Evolutionary conservation across 2,888 invertebrate genomes (phyloP), one percentile per base, ranked within the genome.

Genomic region (Pollenia griseotomentosa): DNA sequence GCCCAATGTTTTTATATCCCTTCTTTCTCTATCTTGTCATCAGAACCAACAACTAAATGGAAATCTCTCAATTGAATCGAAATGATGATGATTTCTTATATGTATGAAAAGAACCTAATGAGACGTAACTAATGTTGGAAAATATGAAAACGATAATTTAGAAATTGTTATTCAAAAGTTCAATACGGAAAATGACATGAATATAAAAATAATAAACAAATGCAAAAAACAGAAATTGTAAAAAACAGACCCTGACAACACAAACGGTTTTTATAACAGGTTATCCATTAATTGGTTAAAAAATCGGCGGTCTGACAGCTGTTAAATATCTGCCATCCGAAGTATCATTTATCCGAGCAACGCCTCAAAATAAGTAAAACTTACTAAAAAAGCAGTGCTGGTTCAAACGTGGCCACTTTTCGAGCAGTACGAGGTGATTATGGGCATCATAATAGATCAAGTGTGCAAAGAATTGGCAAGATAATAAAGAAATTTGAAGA

Each of bases 141-240:
- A 75, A 75, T 16, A 42, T 63, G 16, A 40, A 61, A 48, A 51
- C n/a, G 14, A 59, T 57, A 51, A 61, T 51, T 63, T 75, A 10
- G 19, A 40, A 14, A 51, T 63, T 23, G 16, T 7, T 2, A 55
- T 42, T 11, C 53, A 55, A 48, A 74, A 59, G 23, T 75, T 75
- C 61, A n/a, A 51, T 57, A 57, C 23, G 1, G 51, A 61, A 61
- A 48, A 48, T 61, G 10, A 33, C n/a, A 59, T 16, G 33, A 53
- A 55, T 70, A 70, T 55, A 44, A 55, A 70, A 55, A 53, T 53
- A 33, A 42, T 10, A 19, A 70, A 70, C 19, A 61, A 74, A 74
- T 7, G 51, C 4, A 33, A 48, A 48, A 48, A 23, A 23, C 1
- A 16, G 33, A 40, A 42, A 9, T n/a, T 1, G 14, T 10, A n/a